Evolutionary conservation across 2,113 vertebrate genomes (phyloP).

Genomic region (Willisornis vidua): DNA sequence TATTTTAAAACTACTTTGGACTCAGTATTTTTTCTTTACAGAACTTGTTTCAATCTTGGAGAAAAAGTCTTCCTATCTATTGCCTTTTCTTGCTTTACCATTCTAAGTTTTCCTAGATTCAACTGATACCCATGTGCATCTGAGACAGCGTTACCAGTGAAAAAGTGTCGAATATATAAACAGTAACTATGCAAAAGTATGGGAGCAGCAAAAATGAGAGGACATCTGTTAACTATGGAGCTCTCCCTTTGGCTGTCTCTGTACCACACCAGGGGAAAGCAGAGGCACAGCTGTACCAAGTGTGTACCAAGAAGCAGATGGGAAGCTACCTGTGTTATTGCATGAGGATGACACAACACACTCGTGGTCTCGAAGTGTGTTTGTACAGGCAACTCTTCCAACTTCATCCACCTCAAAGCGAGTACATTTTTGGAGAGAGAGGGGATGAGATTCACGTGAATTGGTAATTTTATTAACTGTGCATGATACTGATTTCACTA

Average conservation of each 20-base stretch:
- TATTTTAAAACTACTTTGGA: background rate
- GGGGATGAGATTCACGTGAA: background rate
- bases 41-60: background rate
- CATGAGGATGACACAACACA: background rate
- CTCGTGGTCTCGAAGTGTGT: accelerated
- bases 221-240: background rate
- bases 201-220: background rate
- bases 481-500: constrained; percentile 67
- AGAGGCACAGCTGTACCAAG: background rate
- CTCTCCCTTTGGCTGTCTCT: background rate
- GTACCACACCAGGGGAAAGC: background rate
- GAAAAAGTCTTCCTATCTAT: background rate
- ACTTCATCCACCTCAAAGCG: background rate
- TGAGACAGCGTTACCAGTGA: background rate
- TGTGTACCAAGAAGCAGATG: background rate
- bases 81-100: background rate
- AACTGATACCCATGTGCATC: accelerated
- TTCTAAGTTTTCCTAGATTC: background rate
- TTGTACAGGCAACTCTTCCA: background rate
- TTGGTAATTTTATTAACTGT: constrained; percentile 67
- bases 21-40: background rate
- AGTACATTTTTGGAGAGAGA: constrained; percentile 10
- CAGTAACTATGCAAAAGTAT: background rate
- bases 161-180: background rate
- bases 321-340: background rate